A percentile compares a stretch with the other conserved stretches of the same genome.
Evolutionary conservation across 2,888 invertebrate species (phyloP).

Genomic region (Oligia fasciuncula): DNA sequence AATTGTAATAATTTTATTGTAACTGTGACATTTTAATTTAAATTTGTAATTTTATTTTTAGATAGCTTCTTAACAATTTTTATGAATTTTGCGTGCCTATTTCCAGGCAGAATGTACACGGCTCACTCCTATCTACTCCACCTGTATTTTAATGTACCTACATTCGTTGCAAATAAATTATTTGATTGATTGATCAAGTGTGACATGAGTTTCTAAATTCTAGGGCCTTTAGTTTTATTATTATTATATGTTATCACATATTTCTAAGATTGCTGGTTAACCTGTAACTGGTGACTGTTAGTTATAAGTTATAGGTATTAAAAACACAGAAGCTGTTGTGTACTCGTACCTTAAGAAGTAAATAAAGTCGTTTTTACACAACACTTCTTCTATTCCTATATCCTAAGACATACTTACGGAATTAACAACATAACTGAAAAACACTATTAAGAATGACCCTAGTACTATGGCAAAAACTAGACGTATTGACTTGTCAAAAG

Average conservation of each 20-base stretch:
- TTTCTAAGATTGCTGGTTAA: neutral
- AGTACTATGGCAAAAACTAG: neutral
- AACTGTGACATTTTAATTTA: too few species aligned
- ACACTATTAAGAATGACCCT: neutral
- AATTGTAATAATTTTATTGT: too few species aligned
- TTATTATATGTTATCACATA: neutral
- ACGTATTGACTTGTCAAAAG: too few species aligned
- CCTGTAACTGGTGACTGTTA: neutral
- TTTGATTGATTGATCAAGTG: too few species aligned
- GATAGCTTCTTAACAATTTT: too few species aligned
- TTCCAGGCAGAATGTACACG: too few species aligned
- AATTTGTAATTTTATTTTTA: too few species aligned
- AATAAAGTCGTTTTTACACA: neutral
- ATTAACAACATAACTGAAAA: neutral
- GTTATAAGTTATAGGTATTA: neutral
- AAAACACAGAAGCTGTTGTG: neutral
- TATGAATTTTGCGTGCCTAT: too few species aligned
- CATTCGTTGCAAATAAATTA: too few species aligned
- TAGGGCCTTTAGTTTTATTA: too few species aligned
- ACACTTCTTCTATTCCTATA: neutral
- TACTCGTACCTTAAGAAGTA: neutral
- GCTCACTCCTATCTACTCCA: too few species aligned
- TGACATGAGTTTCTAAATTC: neutral
- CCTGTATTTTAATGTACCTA: too few species aligned
- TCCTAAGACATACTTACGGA: neutral